These are phyloP conservation scores for Chondrilla cf. caribensis DNA, from an alignment of 37 sponge, comb jelly and placozoan species.

Conservation along the genomic window DNA sequence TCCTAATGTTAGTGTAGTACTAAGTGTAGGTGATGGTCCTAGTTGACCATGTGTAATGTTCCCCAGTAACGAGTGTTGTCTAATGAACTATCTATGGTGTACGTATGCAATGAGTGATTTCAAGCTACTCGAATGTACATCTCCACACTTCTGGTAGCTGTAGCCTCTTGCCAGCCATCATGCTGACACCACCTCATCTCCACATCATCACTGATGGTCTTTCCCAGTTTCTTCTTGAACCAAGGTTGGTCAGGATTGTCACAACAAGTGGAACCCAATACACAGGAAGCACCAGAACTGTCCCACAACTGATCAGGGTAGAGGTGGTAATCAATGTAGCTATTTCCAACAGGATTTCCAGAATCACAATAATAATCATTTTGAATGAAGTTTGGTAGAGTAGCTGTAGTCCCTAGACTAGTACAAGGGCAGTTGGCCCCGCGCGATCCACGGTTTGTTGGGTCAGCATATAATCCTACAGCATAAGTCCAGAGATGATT, in stretches of 20 bases:
- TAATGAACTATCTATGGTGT: too few relatives aligned
- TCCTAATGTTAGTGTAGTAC: too few relatives aligned
- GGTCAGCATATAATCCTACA: background rate
- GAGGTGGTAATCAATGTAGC: background rate
- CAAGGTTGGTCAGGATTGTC: slow-evolving; percentile 22
- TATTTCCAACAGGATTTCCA: background rate
- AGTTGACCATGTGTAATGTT: too few relatives aligned
- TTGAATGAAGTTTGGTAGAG: background rate
- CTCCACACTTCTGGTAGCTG: background rate
- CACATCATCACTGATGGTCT: background rate
- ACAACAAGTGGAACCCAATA: slow-evolving; percentile 1
- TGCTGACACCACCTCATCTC: slow-evolving; percentile 3
- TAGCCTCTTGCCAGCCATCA: background rate
- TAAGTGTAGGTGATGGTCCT: too few relatives aligned
- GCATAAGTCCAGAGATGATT: slow-evolving; percentile 8
- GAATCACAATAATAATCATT: background rate
- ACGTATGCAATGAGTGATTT: too few relatives aligned
- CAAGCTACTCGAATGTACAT: background rate
- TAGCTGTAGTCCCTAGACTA: background rate
- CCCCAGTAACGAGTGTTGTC: too few relatives aligned
- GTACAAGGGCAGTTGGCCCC: background rate
- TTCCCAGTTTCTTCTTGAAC: slow-evolving; percentile 8
- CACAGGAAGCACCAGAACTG: slow-evolving; percentile 2
- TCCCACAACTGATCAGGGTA: background rate
- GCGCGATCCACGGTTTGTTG: too few relatives aligned